Evolutionary conservation across 2,888 invertebrate genomes (phyloP), one percentile per base, ranked within the genome.

Genomic region (Oeneis ivallda): DNA sequence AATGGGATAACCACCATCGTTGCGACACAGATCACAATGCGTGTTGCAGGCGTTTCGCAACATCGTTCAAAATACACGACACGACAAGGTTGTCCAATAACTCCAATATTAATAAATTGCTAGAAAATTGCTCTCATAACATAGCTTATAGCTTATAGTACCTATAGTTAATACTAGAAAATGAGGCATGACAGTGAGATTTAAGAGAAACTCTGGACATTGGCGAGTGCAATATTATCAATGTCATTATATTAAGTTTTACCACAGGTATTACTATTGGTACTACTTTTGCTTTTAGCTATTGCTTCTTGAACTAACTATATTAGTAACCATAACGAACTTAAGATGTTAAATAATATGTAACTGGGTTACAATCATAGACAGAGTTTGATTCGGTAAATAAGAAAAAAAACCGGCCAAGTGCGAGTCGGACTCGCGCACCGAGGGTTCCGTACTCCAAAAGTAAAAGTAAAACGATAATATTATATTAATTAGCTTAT

Each of bases 1-100:
- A 67, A 67, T 71, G 62, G 65, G 69, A 69, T 70, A 68, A 70
- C 57, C 59, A 43, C 41, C 54, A 58, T 52, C 45, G 45, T 68
- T 69, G 64, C 70, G 59, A 70, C 67, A 69, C 66, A 59, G 61
- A 66, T 65, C 65, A 69, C 66, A 60, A 52, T 59, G 64, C 58
- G 37, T 41, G 50, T 52, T 39, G 60, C 9, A 61, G 58, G 62
- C 63, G 59, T 69, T 69, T 59, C 64, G 50, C 64, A 69, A 69
- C 59, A 52, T 58, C 62, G 61, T 49, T 64, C 57, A 68, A 67
- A 62, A 58, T 60, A 61, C 66, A 63, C 58, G 54, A 61, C 61
- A 61, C 32, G 11, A 50, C 68, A 68, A 68, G 68, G 68, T 68
- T 68, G 60, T 54, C 50, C n/a, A 52, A 52, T 61, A 61, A 19